phyloP scores from a whole-genome alignment of 2,113 vertebrate species.

The Crotalus tigris region DNA sequence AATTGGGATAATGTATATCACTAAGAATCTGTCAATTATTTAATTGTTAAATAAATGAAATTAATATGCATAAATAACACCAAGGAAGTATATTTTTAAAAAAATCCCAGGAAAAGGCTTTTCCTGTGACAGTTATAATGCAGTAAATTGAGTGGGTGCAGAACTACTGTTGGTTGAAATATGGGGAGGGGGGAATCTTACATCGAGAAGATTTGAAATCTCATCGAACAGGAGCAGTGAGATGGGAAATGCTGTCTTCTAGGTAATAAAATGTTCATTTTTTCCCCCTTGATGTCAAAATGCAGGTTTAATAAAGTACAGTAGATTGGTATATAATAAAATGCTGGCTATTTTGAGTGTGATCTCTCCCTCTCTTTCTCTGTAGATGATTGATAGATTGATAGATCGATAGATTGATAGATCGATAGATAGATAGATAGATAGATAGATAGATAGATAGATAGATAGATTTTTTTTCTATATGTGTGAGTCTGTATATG shows the following conservation, averaged over 20 bases:
- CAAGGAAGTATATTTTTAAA: conserved; percentile 46
- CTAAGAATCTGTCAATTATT: conserved; percentile 29
- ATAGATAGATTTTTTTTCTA: background rate
- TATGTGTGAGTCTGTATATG: background rate
- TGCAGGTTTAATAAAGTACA: conserved; percentile 5
- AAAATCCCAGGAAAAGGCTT: conserved; percentile 53
- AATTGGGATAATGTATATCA: conserved; percentile 18
- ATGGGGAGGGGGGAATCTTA: conserved; percentile 29
- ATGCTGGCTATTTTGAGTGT: conserved; percentile 37
- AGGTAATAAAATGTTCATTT: conserved; percentile 22
- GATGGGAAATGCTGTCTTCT: conserved; percentile 37
- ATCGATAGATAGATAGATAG: too few relatives aligned
- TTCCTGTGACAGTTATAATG: conserved; percentile 56
- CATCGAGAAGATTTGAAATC: conserved; percentile 45
- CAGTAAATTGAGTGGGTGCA: conserved; percentile 47
- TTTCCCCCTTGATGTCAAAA: background rate
- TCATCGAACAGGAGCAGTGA: conserved; percentile 32
- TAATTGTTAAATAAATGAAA: conserved; percentile 52
- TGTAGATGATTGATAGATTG: conserved; percentile 51
- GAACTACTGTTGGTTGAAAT: conserved; percentile 55
- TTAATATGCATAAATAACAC: conserved; percentile 50
- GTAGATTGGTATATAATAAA: conserved; percentile 3
- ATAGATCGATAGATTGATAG: background rate
- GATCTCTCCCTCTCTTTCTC: conserved; percentile 18
- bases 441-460: background rate